phyloP scores from a whole-genome alignment of 2,888 invertebrate genomes.

The Cheilosia variabilis region DNA sequence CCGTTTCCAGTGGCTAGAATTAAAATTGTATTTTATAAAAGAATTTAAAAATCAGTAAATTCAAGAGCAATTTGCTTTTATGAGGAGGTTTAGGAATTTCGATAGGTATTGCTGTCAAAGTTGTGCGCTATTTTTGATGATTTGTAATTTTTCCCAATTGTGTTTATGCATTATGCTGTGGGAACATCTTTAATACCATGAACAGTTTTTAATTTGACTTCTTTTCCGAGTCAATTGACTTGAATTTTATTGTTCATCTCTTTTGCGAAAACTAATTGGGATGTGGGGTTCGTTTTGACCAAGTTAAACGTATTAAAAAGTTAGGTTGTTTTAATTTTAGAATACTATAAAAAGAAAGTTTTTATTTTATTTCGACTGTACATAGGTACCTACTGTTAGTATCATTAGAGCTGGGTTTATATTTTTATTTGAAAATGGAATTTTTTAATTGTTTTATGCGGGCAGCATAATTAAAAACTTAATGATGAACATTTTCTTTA shows the following conservation, averaged over 20 bases:
- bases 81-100: background rate
- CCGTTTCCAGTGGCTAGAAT: constrained; percentile 45
- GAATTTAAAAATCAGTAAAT: constrained; percentile 33
- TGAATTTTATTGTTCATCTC: background rate
- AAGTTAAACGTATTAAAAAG: no score
- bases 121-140: background rate
- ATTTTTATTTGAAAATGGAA: no score
- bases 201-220: constrained; percentile 13
- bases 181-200: constrained; percentile 21
- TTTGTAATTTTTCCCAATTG: background rate
- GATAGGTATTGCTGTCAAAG: background rate
- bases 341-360: no score
- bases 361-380: no score
- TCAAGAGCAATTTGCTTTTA: constrained; percentile 4
- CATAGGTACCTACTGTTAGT: no score
- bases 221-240: constrained; percentile 3
- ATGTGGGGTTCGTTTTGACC: no score
- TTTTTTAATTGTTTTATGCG: no score
- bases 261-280: no score
- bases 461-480: no score
- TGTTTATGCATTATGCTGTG: background rate
- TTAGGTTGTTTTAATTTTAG: no score
- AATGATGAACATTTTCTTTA: no score
- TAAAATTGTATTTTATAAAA: constrained; percentile 36
- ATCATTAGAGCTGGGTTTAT: no score